Conservation (phyloP, 2,113 vertebrate species). For the Bostrychus sinensis region DNA sequence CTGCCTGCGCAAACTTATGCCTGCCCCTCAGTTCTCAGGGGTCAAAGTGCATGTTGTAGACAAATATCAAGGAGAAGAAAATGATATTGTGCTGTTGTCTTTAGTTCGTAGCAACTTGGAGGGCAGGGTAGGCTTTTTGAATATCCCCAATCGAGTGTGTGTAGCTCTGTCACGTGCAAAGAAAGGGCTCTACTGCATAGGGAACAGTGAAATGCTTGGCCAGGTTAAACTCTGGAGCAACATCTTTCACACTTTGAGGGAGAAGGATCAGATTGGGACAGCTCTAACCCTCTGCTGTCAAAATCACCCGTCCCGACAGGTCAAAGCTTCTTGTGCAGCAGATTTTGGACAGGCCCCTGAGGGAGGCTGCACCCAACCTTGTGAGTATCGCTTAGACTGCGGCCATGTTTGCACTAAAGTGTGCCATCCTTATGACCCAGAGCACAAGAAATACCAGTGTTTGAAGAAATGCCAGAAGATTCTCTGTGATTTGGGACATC, state of each 20-base stretch:
- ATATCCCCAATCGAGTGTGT: constrained; percentile 90
- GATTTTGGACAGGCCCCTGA: constrained; percentile 89
- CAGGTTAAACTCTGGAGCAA: constrained; percentile 87
- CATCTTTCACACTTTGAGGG: constrained; percentile 84
- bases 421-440: constrained; percentile 89
- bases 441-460: constrained; percentile 87
- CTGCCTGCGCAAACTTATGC: constrained; percentile 88
- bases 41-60: constrained; percentile 94
- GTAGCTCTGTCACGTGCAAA: constrained; percentile 94
- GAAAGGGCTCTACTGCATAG: constrained; percentile 91
- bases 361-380: constrained; percentile 89
- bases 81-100: constrained; percentile 92
- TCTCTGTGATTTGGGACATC: constrained; percentile 84
- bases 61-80: constrained; percentile 97
- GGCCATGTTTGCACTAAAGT: constrained; percentile 89
- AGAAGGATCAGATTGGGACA: constrained; percentile 79
- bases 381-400: constrained; percentile 87
- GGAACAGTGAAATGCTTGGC: constrained; percentile 87
- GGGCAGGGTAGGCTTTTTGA: constrained; percentile 87
- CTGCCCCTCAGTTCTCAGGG: constrained; percentile 80
- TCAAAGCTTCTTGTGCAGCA: constrained; percentile 73
- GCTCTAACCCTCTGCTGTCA: constrained; percentile 87
- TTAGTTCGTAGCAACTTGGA: constrained; percentile 90
- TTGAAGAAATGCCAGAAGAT: constrained; percentile 85
- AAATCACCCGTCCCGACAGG: constrained; percentile 86